These are phyloP conservation scores for Drosophila putrida DNA, from an alignment of 2,888 invertebrate genomes.

Conservation along the genomic window DNA sequence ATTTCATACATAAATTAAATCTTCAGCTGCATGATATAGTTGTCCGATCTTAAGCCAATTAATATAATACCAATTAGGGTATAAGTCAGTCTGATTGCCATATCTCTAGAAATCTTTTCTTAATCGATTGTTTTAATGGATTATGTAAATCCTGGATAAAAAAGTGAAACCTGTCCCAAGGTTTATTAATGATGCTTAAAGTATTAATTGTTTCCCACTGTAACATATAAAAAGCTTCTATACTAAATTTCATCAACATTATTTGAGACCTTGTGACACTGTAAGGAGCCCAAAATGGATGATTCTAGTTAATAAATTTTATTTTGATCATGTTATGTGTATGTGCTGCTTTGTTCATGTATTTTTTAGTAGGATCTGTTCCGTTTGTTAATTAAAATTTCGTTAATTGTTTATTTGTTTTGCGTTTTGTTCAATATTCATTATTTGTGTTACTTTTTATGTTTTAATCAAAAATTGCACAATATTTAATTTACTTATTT, in stretches of 20 bases:
- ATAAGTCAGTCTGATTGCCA: no score
- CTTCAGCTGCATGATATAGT: no score
- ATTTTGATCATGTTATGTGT: background rate
- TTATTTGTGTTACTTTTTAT: constrained; percentile 30
- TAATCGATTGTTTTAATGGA: no score
- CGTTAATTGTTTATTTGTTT: constrained; percentile 30
- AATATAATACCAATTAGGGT: no score
- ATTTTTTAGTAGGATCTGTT: constrained; percentile 16
- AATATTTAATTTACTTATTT: constrained; percentile 51
- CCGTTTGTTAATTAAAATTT: background rate
- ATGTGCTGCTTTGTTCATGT: constrained; percentile 5
- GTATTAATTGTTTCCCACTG: background rate
- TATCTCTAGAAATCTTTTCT: no score
- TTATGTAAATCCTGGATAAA: no score
- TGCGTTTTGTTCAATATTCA: constrained; percentile 13
- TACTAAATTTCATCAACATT: constrained; percentile 10
- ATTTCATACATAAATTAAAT: no score
- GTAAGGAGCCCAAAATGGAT: constrained; percentile 27
- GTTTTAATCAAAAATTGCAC: constrained; percentile 42
- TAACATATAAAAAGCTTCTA: background rate
- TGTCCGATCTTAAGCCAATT: no score
- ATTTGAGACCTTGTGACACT: constrained; percentile 38
- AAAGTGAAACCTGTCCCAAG: no score
- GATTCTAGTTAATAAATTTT: constrained; percentile 21
- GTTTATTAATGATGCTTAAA: no score